phyloP scores from a whole-genome alignment of 92 coral and sea anemone species.

The Zoanthus gigantus region DNA sequence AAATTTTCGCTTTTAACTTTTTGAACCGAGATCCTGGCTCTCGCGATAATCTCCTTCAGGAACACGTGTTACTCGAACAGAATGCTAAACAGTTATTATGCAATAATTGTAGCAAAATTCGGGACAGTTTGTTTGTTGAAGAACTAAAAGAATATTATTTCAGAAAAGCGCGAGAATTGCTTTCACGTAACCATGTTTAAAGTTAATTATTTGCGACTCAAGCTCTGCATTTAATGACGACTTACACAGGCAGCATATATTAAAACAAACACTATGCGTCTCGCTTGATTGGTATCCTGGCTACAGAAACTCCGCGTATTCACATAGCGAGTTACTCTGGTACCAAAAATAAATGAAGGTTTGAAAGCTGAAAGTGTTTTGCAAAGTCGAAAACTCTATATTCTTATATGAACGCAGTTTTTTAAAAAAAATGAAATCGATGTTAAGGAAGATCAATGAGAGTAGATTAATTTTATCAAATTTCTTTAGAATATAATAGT shows the following conservation, averaged over 20 bases:
- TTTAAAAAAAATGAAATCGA: not conserved
- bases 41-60: not conserved
- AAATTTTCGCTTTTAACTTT: not conserved
- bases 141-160: not conserved
- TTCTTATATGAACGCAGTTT: not conserved
- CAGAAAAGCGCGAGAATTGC: not conserved
- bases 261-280: constrained; percentile 48
- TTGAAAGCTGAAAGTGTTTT: not conserved
- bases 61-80: not conserved
- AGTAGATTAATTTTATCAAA: not conserved
- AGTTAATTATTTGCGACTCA: not conserved
- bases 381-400: not conserved
- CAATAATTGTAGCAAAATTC: not conserved
- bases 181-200: constrained; percentile 59
- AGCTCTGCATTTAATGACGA: constrained; percentile 12
- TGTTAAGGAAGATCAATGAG: not conserved
- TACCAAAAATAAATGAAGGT: not conserved
- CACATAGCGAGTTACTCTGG: too few species aligned
- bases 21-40: not conserved
- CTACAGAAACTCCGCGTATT: constrained; percentile 6
- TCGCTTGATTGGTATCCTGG: constrained; percentile 45
- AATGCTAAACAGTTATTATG: not conserved
- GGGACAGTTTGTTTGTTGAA: not conserved
- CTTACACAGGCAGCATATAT: constrained; percentile 52
- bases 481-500: not conserved